Evolutionary conservation across 2,113 vertebrate species (phyloP).

Genomic region (Rhea americana): DNA sequence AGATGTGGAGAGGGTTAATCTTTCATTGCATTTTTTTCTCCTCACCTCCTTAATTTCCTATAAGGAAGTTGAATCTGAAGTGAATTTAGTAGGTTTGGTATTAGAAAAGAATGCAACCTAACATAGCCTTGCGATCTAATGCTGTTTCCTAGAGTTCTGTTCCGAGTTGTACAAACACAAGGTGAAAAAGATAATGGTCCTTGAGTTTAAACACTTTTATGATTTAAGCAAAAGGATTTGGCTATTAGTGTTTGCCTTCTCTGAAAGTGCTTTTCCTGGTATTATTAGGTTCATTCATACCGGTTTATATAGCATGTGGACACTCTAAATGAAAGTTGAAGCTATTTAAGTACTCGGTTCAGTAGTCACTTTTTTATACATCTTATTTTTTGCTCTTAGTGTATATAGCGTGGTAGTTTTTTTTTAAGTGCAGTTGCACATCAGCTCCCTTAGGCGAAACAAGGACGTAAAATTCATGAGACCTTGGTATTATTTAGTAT

Average conservation of each 20-base stretch:
- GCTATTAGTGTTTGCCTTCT: background rate
- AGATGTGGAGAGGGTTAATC: background rate
- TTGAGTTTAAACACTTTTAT: background rate
- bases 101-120: background rate
- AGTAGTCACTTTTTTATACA: background rate
- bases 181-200: background rate
- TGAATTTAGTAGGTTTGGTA: background rate
- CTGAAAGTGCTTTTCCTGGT: background rate
- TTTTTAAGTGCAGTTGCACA: background rate
- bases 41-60: background rate
- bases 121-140: background rate
- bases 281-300: background rate
- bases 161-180: background rate
- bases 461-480: background rate
- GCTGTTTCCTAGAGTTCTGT: background rate
- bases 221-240: background rate
- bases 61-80: background rate
- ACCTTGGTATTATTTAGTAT: background rate
- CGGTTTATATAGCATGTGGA: accelerated
- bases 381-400: background rate
- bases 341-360: background rate
- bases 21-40: background rate
- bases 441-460: background rate
- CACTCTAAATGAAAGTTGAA: background rate
- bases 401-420: background rate